These are phyloP conservation scores for Diphyllodes magnificus DNA, from an alignment of 2,113 vertebrate genomes.

Conservation along the genomic window DNA sequence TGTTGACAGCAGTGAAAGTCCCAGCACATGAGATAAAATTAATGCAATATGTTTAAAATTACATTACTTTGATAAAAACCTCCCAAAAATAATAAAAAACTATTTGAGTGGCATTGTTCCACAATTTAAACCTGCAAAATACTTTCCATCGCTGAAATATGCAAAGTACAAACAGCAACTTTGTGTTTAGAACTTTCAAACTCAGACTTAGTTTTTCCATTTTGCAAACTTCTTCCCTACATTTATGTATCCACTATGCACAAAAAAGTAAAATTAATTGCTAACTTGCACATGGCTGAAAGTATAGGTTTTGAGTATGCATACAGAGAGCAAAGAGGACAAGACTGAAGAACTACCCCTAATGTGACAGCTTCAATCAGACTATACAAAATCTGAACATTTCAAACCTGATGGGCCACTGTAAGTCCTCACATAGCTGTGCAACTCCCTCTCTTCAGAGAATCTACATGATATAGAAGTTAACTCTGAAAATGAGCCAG, in stretches of 20 bases:
- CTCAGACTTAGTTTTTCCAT: not conserved
- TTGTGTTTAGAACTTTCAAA: not conserved
- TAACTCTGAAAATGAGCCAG: not conserved
- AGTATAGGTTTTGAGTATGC: not conserved
- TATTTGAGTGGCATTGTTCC: not conserved
- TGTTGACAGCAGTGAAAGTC: not conserved
- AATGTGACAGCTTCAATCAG: not conserved
- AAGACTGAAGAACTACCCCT: not conserved
- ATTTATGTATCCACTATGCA: not conserved
- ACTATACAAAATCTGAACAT: not conserved
- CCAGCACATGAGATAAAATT: not conserved
- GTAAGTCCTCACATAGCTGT: not conserved
- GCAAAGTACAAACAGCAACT: not conserved
- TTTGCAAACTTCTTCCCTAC: not conserved
- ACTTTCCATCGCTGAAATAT: not conserved
- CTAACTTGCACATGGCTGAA: not conserved
- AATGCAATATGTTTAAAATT: not conserved
- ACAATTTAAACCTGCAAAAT: not conserved
- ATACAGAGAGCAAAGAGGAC: not conserved
- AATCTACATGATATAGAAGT: not conserved
- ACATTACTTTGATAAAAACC: not conserved
- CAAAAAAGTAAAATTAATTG: not conserved
- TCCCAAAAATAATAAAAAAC: not conserved
- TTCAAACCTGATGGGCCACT: not conserved
- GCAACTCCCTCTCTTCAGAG: not conserved